Percentiles rank a stretch among this genome's conserved stretches.
phyloP scores from a whole-genome alignment of 2,888 invertebrate species.

The Heliconius hortense region DNA sequence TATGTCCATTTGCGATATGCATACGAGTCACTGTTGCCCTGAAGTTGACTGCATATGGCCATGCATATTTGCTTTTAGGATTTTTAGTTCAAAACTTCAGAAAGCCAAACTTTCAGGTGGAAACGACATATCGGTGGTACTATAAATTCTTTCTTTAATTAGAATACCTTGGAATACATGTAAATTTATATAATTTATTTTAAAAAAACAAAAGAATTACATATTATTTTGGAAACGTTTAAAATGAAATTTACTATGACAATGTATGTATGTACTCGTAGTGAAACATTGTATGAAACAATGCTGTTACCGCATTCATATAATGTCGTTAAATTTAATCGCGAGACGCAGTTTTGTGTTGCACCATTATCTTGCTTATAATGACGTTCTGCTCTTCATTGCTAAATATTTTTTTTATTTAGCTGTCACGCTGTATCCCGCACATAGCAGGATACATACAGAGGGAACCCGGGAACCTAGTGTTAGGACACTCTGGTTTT shows the following conservation, averaged over 20 bases:
- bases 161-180: neutral
- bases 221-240: neutral
- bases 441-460: too few species aligned
- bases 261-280: neutral
- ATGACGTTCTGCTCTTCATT: neutral
- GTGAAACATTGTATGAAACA: conserved; percentile 4
- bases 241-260: conserved; percentile 3
- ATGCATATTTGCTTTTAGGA: too few species aligned
- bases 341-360: conserved; percentile 3
- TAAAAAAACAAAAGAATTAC: neutral
- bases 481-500: too few species aligned
- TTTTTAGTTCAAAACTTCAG: too few species aligned
- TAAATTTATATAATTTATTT: neutral
- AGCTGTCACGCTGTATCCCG: too few species aligned
- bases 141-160: neutral
- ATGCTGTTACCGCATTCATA: neutral
- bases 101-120: too few species aligned
- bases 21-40: too few species aligned
- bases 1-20: too few species aligned
- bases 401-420: neutral
- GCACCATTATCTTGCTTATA: conserved; percentile 10
- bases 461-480: too few species aligned
- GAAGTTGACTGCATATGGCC: too few species aligned
- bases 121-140: too few species aligned
- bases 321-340: conserved; percentile 17